These are phyloP conservation scores for Martes flavigula DNA, from an alignment of 2,797 vertebrate genomes.

Conservation along the genomic window DNA sequence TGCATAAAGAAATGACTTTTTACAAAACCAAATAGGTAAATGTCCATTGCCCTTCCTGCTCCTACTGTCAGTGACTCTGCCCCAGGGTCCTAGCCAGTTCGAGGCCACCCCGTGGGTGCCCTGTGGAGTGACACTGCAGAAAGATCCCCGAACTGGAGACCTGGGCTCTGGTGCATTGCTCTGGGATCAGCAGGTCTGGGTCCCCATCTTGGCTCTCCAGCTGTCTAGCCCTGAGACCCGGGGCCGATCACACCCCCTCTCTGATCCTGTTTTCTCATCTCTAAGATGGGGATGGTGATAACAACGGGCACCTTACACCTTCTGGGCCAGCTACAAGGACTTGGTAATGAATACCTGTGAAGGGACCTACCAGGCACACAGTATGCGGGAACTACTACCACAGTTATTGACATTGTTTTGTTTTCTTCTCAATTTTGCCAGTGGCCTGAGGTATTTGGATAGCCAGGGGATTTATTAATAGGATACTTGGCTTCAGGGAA, in stretches of 20 bases:
- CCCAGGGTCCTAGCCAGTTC: too few species aligned
- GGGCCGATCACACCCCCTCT: not conserved
- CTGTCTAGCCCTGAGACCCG: not conserved
- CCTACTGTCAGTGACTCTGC: not conserved
- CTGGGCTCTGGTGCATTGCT: not conserved
- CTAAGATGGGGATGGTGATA: not conserved
- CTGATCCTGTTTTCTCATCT: not conserved
- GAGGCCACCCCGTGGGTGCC: not conserved
- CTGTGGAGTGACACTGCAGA: not conserved
- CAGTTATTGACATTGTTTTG: not conserved
- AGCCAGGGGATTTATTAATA: not conserved
- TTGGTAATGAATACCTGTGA: accelerated
- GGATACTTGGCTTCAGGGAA: not conserved
- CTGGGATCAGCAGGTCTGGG: not conserved
- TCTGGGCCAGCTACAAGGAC: not conserved
- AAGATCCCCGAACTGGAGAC: not conserved
- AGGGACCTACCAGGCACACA: too few species aligned
- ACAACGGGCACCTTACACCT: not conserved
- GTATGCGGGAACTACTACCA: accelerated
- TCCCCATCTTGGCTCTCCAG: not conserved
- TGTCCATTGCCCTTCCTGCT: not conserved
- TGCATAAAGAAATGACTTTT: not conserved
- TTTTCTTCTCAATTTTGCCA: not conserved
- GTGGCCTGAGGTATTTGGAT: not conserved
- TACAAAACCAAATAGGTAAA: not conserved